Evolutionary conservation across 2,113 vertebrate genomes (phyloP).

Genomic region (Podocnemis expansa): DNA sequence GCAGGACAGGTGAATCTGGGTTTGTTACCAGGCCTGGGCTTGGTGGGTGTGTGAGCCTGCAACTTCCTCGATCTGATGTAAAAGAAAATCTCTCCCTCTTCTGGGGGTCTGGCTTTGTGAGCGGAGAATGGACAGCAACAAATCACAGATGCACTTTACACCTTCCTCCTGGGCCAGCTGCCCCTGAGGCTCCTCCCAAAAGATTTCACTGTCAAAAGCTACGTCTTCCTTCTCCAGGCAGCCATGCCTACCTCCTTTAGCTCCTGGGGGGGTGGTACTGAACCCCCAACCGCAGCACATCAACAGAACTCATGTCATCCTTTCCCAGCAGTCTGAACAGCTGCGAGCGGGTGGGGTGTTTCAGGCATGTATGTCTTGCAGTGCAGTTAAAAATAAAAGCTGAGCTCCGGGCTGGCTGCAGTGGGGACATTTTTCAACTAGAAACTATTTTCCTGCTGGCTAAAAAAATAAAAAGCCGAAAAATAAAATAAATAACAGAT

Average conservation of each 20-base stretch:
- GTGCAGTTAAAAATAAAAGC: neutral
- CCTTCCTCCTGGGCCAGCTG: no score
- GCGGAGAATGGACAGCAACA: neutral
- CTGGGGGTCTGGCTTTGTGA: neutral
- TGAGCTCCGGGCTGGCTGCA: neutral
- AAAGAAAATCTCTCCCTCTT: neutral
- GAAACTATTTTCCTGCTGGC: neutral
- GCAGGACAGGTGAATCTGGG: no score
- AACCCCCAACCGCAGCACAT: no score
- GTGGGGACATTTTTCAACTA: neutral
- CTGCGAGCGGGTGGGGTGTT: neutral
- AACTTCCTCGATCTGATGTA: neutral
- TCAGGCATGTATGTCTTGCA: neutral
- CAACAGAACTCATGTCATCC: neutral
- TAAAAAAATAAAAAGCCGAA: neutral
- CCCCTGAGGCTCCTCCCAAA: no score
- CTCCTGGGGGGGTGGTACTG: no score
- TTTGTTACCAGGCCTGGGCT: neutral
- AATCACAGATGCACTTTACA: no score
- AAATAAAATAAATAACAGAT: conserved; percentile 8
- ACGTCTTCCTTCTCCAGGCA: no score
- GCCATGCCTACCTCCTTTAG: neutral
- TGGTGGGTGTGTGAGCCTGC: neutral
- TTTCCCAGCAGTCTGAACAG: neutral
- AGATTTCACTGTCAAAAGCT: neutral